These are phyloP conservation scores for Nebria brevicollis DNA, from an alignment of 2,888 invertebrate species.

Conservation along the genomic window DNA sequence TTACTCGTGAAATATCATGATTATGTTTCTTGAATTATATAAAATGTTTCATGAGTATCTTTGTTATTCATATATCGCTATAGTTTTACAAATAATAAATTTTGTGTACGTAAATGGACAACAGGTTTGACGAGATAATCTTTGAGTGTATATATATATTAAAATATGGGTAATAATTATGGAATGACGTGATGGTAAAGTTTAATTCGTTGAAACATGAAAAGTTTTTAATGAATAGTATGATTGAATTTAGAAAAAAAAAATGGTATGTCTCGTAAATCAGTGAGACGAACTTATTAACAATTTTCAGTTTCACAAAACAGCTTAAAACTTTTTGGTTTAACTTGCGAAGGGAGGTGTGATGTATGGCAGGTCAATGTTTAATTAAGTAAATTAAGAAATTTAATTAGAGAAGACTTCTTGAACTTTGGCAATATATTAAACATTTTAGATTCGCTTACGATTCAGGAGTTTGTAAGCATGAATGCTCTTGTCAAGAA, in stretches of 20 bases:
- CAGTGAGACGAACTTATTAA: constrained; percentile 28
- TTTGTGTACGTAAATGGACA: too few species aligned
- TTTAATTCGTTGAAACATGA: neutral
- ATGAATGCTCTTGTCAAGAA: neutral
- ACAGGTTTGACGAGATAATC: too few species aligned
- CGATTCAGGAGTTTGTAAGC: neutral
- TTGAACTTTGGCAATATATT: constrained; percentile 35
- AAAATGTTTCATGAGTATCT: too few species aligned
- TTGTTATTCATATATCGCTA: too few species aligned
- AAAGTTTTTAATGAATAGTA: neutral
- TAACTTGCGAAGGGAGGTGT: constrained; percentile 5
- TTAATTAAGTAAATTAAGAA: constrained; percentile 41
- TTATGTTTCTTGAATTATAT: too few species aligned
- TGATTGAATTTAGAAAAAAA: constrained; percentile 2
- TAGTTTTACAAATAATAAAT: too few species aligned
- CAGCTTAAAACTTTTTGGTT: constrained; percentile 29
- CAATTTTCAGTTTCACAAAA: constrained; percentile 24
- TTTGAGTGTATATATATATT: too few species aligned
- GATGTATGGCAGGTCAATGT: constrained; percentile 38
- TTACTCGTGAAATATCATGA: too few species aligned
- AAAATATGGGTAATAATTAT: too few species aligned
- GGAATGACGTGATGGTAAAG: neutral
- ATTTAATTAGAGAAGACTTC: constrained; percentile 36
- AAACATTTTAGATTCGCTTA: constrained; percentile 23
- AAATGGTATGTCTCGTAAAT: constrained; percentile 17